A percentile compares a stretch with the other conserved stretches of the same genome.
Conservation (phyloP, 1,140 invertebrate genomes). For the Coenobita brevimanus region DNA sequence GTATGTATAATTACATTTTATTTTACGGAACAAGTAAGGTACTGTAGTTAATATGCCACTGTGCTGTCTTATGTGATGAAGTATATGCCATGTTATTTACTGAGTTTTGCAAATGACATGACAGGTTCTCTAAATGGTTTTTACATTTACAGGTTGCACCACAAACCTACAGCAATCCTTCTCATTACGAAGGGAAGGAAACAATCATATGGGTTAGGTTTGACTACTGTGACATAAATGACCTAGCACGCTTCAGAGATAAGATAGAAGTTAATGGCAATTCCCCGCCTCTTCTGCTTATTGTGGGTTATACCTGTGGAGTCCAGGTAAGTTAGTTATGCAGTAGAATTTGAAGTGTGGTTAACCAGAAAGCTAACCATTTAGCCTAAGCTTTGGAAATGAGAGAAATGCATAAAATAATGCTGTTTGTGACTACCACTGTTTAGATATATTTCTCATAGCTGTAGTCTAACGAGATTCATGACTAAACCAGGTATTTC, state of each 20-base stretch:
- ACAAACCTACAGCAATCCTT: slow-evolving; percentile 55
- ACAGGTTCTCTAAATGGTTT: too few relatives aligned
- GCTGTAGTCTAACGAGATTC: too few relatives aligned
- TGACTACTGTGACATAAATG: slow-evolving; percentile 88
- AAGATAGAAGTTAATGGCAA: slow-evolving; percentile 82
- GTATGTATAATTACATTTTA: too few relatives aligned
- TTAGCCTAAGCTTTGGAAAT: neutral
- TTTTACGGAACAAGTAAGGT: too few relatives aligned
- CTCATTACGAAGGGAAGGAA: slow-evolving; percentile 73
- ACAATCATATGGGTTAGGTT: slow-evolving; percentile 86
- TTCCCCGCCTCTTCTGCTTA: slow-evolving; percentile 85
- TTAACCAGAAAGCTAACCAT: neutral
- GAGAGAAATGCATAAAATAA: too few relatives aligned
- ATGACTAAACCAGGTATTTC: too few relatives aligned
- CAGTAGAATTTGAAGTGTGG: neutral
- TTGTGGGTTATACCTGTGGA: slow-evolving; percentile 87
- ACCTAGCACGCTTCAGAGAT: slow-evolving; percentile 77
- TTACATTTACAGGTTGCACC: slow-evolving; percentile 43
- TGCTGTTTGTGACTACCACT: too few relatives aligned
- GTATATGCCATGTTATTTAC: too few relatives aligned
- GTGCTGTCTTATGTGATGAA: too few relatives aligned
- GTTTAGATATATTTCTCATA: too few relatives aligned
- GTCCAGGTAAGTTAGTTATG: slow-evolving; percentile 81
- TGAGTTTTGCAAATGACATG: too few relatives aligned
- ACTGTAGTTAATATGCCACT: too few relatives aligned